A percentile compares a stretch with the other conserved stretches of the same genome.
phyloP scores from a whole-genome alignment of 2,888 invertebrate genomes.

The Dasypolia templi region DNA sequence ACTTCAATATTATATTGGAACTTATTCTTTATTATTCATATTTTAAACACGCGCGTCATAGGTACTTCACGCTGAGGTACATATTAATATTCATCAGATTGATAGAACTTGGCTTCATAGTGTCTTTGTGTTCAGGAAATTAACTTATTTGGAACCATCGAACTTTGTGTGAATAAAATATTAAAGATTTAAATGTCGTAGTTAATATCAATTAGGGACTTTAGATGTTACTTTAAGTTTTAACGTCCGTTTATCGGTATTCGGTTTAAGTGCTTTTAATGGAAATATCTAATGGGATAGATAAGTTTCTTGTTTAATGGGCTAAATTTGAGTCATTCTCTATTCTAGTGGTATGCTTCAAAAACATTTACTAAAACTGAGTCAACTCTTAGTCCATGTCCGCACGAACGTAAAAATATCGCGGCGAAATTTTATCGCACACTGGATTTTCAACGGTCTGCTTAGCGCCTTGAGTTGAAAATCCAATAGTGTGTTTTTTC shows the following conservation, averaged over 20 bases:
- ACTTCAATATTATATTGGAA: constrained; percentile 57
- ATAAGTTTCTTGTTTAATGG: constrained; percentile 16
- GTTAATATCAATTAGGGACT: constrained; percentile 15
- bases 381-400: too few species aligned
- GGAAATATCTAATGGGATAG: constrained; percentile 13
- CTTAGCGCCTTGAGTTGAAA: too few species aligned
- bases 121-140: constrained; percentile 53
- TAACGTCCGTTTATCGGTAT: constrained; percentile 11
- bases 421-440: too few species aligned
- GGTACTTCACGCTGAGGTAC: constrained; percentile 48
- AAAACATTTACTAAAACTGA: neutral
- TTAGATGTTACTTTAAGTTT: constrained; percentile 13
- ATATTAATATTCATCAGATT: constrained; percentile 66
- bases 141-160: constrained; percentile 48
- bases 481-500: too few species aligned
- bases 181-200: constrained; percentile 9
- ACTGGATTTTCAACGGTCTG: too few species aligned
- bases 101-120: constrained; percentile 50
- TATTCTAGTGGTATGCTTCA: neutral
- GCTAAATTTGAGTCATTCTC: constrained; percentile 30
- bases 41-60: constrained; percentile 67
- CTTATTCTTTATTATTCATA: constrained; percentile 66
- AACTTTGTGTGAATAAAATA: constrained; percentile 38
- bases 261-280: constrained; percentile 29
- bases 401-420: too few species aligned